A percentile compares a stretch with the other conserved stretches of the same genome.
phyloP scores from a whole-genome alignment of 2,113 vertebrate genomes.

The Cochlearius cochlearius region DNA sequence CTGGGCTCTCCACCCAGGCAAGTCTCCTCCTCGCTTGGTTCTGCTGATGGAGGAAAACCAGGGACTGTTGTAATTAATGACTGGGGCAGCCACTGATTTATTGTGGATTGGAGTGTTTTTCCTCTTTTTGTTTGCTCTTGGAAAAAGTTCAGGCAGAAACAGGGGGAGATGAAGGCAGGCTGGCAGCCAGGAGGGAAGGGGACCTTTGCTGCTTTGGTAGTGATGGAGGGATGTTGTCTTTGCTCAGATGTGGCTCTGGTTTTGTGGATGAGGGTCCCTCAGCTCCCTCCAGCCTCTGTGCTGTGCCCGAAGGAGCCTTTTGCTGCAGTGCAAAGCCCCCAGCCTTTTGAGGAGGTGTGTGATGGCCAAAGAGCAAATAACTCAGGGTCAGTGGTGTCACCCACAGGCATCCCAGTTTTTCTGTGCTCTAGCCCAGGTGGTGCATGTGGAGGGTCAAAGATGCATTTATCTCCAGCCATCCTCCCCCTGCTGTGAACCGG shows the following conservation, averaged over 20 bases:
- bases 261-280: not conserved
- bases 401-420: not conserved
- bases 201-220: not conserved
- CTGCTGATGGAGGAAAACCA: not conserved
- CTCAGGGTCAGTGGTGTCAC: not conserved
- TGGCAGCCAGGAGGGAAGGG: not conserved
- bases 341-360: not conserved
- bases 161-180: not conserved
- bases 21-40: not conserved
- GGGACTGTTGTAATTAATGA: not conserved
- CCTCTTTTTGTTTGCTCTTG: rapidly evolving
- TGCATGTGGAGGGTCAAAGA: rapidly evolving
- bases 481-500: not conserved
- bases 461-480: not conserved
- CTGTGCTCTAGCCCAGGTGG: not conserved
- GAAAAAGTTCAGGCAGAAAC: not conserved
- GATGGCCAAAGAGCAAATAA: not conserved
- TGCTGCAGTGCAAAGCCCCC: not conserved
- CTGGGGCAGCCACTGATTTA: not conserved
- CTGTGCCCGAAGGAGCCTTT: not conserved
- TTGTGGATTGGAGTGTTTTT: not conserved
- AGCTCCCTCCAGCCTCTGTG: not conserved
- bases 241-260: not conserved
- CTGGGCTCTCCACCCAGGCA: not conserved
- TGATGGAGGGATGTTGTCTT: rapidly evolving